Base-by-base conservation (phyloP, 2,113 vertebrate species). In the Trogon melanurus region DNA sequence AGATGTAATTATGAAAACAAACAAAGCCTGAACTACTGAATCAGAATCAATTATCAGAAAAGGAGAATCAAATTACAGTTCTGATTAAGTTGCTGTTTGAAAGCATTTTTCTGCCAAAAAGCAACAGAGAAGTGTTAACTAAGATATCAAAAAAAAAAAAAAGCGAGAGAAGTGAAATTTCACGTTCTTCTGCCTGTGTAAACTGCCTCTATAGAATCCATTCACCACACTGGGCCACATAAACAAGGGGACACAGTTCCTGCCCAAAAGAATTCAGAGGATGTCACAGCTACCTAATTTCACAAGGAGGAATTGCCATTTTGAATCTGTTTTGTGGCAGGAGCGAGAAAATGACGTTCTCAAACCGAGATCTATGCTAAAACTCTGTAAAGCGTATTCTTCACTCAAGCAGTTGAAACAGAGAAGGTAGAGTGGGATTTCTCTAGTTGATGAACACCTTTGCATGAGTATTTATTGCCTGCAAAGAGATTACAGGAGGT, bases 11-110 rank as follows among this genome's bases (percentile, higher is more conserved):
- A 58, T 3, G 13, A 57, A 29, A 30, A 69, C n/a, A 89, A 96
- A 96, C 72, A 79, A 91, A 79, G 64, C 54, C 85, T 85, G 41
- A 96, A 73, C 34, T 60, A 78, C 27, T 73, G 69, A 80, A 84
- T 93, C 51, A 22, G 72, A 92, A 44, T 60, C 50, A 83, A 61
- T 69, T 58, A 80, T 21, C 89, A 85, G 47, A 83, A 91, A 86
- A 83, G 61, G 20, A 85, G 73, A 93, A 80, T 85, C 16, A 82
- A 91, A 91, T 82, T 75, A 75, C 30, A 54, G 50, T 32, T 82
- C 45, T 8, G 4, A 73, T 93, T 89, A 78, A 85, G 34, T 41
- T 41, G 41, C 58, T 65, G 17, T 32, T 27, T 53, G 47, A 71
- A 71, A 80, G 58, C 34, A 91, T 34, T 61, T 79, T 48, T 32